Conservation (phyloP, 2,888 invertebrate genomes). For the Tineola bisselliella region DNA sequence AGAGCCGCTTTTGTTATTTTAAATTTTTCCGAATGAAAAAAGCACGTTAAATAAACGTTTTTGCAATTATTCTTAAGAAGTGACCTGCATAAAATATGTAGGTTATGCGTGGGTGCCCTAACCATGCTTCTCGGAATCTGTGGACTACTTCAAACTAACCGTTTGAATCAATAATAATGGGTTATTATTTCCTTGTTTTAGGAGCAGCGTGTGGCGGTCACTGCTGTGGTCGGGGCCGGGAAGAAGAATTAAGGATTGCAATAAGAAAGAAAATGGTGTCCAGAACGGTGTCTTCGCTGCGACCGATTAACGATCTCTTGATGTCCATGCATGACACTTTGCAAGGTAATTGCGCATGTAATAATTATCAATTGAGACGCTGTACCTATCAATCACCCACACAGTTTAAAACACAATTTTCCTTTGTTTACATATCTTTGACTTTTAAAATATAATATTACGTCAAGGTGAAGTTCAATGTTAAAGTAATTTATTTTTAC, state of each 20-base stretch:
- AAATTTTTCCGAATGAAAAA: neutral
- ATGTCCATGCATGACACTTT: slow-evolving; percentile 77
- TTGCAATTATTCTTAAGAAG: neutral
- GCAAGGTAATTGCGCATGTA: slow-evolving; percentile 80
- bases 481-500: neutral
- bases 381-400: neutral
- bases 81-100: too few species aligned
- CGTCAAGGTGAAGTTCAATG: neutral
- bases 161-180: neutral
- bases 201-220: slow-evolving; percentile 71
- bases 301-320: slow-evolving; percentile 78
- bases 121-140: neutral
- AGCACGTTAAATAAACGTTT: neutral
- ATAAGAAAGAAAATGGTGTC: slow-evolving; percentile 73
- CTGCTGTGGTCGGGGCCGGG: slow-evolving; percentile 76
- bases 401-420: neutral
- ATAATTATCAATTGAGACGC: neutral
- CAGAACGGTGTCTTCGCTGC: slow-evolving; percentile 75
- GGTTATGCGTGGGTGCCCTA: neutral
- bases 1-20: neutral
- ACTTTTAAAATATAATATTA: neutral
- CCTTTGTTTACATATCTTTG: neutral
- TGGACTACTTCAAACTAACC: neutral
- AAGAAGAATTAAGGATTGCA: slow-evolving; percentile 66
- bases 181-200: slow-evolving; percentile 28